These are phyloP conservation scores for Atractosteus spatula DNA, from an alignment of 2,113 vertebrate species.

Conservation along the genomic window DNA sequence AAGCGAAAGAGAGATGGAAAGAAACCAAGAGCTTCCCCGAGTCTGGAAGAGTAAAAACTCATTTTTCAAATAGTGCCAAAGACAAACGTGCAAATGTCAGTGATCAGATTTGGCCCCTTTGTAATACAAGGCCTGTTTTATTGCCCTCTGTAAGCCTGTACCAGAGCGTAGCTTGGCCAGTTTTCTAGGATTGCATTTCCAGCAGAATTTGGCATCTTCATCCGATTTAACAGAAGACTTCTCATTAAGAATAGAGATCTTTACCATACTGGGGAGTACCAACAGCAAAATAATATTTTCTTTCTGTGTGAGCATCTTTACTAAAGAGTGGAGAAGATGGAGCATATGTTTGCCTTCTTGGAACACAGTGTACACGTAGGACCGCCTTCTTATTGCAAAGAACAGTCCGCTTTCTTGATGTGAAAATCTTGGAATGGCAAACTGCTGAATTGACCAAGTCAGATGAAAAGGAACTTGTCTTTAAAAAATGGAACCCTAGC, in stretches of 20 bases:
- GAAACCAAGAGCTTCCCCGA: no score
- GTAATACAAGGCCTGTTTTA: no score
- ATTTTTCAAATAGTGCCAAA: no score
- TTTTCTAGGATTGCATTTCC: background rate
- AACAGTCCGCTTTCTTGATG: background rate
- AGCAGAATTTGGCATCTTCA: slow-evolving; percentile 8
- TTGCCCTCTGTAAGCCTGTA: background rate
- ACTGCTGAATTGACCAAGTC: no score
- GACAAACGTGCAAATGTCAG: no score
- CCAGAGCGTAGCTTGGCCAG: background rate
- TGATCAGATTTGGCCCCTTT: no score
- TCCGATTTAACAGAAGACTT: slow-evolving; percentile 15
- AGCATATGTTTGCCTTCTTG: background rate
- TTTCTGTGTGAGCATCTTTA: background rate
- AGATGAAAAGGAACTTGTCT: no score
- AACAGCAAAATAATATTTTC: slow-evolving; percentile 18
- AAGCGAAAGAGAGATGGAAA: no score
- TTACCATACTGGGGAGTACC: background rate
- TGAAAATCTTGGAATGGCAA: no score
- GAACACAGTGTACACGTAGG: background rate
- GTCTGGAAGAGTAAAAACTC: no score
- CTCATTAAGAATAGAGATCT: slow-evolving; percentile 20
- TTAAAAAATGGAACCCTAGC: no score
- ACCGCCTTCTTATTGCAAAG: background rate
- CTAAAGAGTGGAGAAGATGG: background rate